Evolutionary conservation across 2,888 invertebrate species (phyloP), one percentile per base, ranked within the genome.

Genomic region (Polietes domitor): DNA sequence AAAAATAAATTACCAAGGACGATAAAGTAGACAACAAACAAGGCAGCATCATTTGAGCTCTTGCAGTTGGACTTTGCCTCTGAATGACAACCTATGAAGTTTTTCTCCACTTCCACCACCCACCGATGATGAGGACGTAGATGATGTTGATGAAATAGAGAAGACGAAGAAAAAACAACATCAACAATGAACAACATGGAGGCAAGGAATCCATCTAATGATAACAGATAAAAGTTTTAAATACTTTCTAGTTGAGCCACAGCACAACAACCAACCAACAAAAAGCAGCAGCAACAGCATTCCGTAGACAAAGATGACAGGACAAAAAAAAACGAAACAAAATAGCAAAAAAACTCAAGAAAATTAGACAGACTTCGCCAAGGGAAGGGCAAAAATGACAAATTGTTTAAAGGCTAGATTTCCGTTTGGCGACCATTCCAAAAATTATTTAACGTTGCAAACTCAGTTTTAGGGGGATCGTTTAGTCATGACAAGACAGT

Each of bases 181-280:
- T 24, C 55, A 55, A 24, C 50, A 70, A 47, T 50, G 43, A 50
- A 68, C 15, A 10, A 17, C 21, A 26, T 2, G 7, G 19, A 21
- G 68, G 24, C 10, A 41, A 24, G 28, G 70, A 70, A 70, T 50
- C 58, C 58, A 58, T 58, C 26, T 58, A 58, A 70, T 50, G 26
- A 70, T 70, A 70, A 70, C 70, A 70, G 70, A 70, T 70, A 70
- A 47, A 70, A 70, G 50, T 70, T 70, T 47, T 50, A 70, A 70
- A 70, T 50, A 70, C 70, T 70, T 47, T 50, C 70, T 47, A 4
- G 70, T 70, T 50, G n/a, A 47, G 43, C 15, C 12, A 68, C 6
- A 24, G 24, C 43, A 28, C 24, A n/a, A 2, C 7, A 47, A 37
- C 7, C 1, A 37, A 37, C 1, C 7, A 37, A 41, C 41, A 7